Base-by-base conservation (phyloP, 23 tunicate species). In the Trididemnum miniatum region DNA sequence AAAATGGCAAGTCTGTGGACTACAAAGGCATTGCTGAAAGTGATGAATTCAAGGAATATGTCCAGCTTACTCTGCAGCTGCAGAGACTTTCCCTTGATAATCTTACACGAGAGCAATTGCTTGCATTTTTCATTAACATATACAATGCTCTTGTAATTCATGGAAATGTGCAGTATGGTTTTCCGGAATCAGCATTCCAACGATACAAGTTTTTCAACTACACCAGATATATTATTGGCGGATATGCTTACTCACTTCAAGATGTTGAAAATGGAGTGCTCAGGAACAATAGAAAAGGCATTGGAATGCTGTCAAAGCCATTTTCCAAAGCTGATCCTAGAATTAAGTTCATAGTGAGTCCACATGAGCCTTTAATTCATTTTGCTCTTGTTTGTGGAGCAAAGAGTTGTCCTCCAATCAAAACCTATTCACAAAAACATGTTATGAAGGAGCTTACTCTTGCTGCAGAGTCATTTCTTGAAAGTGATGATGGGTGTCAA, bases 331-430 rank as follows among this genome's bases (percentile, higher is more conserved):
- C 86, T 22, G 99, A 95, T 54, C 96, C 96, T 0, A 49, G 99
- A 31, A 20, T 95, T 35, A 59, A 86, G 64, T 28, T 37, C 3
- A 91, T 97, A 1, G 62, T 95, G 24, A 50, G 39, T n/a, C 65
- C 88, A 1, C 80, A 78, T 59, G 99, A 95, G 60, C 96, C 99
- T 36, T 67, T 85, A 30, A 86, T 95, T 36, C 99, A 95, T 50
- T 89, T 95, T 82, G 99, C 99, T 35, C 86, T 95, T 36, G 99
- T 95, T 27, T 95, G 99, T 50, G 99, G 99, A 5, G 99, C 99
- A 15, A 85, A 85, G 57, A 89, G 95, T 51, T 95, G 99, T 40
- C 99, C 99, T 26, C 92, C 99, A 37, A 89, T 95, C 9, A 89
- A 89, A 78, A 85, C 91, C 2, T 95, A 89, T 62, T 81, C 99